Base-by-base conservation (phyloP, 2,888 invertebrate genomes). In the Watsonalla cultraria region DNA sequence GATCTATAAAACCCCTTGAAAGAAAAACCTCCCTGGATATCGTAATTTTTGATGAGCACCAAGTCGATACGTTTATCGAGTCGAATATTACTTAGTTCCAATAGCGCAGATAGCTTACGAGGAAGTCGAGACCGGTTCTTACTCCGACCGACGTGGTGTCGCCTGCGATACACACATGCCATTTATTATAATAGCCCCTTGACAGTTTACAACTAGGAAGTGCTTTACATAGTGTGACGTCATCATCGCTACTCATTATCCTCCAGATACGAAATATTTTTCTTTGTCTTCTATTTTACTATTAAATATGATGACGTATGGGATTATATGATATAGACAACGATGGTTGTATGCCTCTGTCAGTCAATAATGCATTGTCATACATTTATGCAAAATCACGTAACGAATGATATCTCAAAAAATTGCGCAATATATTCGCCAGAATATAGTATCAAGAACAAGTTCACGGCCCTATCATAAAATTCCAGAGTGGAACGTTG, bases 121-220 rank as follows among this genome's bases (percentile, higher is more conserved):
- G 85, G 84, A 86, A 86, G 81, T 80, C 57, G 65, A 66, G 76
- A 86, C 86, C 86, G 84, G 86, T 86, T 82, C 66, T 68, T 62
- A 64, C 65, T 65, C 70, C 67, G 60, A 66, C 65, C 76, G 76
- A 68, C 76, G 72, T 65, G 57, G 70, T 78, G 82, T 81, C 82
- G 80, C 79, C 80, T 68, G 68, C 66, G 65, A 74, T 70, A 76
- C 72, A 78, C 72, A 78, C 78, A 78, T 77, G 76, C 78, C 76
- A 82, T 84, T 85, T 84, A 84, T 82, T 84, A 81, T 83, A 81
- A 83, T 83, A 76, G 72, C 71, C 72, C 74, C 76, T 77, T 68
- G 78, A 76, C 78, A 77, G 66, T 68, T 65, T 68, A 78, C 74
- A 73, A 79, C 76, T 75, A 81, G 80, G 79, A 79, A 80, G 79